A percentile compares a stretch with the other conserved stretches of the same genome.
Evolutionary conservation across 2,797 vertebrate genomes (phyloP).

Genomic region (Trachurus trachurus): DNA sequence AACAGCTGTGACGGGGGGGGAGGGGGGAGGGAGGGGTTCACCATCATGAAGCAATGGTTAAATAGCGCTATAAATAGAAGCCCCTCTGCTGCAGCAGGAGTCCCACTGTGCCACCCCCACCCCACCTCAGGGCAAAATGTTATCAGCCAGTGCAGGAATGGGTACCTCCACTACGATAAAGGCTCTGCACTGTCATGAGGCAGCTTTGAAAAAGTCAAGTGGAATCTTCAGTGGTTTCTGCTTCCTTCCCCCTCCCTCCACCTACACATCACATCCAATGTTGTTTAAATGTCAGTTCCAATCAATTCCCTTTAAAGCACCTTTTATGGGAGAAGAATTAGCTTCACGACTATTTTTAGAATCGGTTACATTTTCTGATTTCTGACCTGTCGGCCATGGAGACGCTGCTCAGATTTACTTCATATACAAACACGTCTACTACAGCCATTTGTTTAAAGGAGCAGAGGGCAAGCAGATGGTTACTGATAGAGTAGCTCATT

Average conservation of each 20-base stretch:
- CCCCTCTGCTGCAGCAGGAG: constrained; percentile 15
- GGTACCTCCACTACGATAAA: constrained; percentile 17
- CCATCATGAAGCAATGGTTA: constrained; percentile 11
- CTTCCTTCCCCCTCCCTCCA: neutral
- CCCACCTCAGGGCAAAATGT: constrained; percentile 19
- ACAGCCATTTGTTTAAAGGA: neutral
- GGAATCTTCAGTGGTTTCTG: constrained; percentile 30
- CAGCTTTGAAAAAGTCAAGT: constrained; percentile 39
- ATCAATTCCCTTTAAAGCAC: constrained; percentile 47
- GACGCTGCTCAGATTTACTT: constrained; percentile 15
- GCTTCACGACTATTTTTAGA: constrained; percentile 69
- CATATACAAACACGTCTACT: neutral
- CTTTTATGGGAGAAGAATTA: constrained; percentile 72
- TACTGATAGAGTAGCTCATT: neutral
- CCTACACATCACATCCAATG: constrained; percentile 15
- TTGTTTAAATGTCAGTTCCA: constrained; percentile 43
- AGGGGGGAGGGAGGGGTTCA: neutral
- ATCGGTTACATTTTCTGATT: constrained; percentile 47
- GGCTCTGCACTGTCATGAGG: constrained; percentile 10
- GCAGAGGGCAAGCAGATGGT: neutral
- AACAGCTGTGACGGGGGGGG: neutral
- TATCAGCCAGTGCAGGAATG: constrained; percentile 21
- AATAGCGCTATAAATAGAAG: constrained; percentile 19
- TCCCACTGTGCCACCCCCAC: constrained; percentile 7
- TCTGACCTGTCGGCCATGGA: constrained; percentile 35